Evolutionary conservation across 2,113 vertebrate genomes (phyloP), one percentile per base, ranked within the genome.

Genomic region (Tachysurus fulvidraco): DNA sequence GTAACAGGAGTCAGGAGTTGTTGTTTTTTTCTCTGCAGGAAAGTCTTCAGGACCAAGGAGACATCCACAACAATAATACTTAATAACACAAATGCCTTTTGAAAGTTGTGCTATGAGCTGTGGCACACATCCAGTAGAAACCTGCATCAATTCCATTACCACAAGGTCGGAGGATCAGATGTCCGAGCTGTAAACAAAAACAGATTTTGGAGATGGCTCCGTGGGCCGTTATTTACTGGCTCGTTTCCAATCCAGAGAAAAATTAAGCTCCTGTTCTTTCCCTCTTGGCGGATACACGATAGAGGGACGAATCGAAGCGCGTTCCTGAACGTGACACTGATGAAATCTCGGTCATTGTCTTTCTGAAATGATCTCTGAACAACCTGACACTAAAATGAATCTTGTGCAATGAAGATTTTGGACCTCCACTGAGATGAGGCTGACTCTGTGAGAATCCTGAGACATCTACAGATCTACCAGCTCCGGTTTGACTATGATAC

Each of bases 141-240:
- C 62, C 55, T 67, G 46, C 44, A 17, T 23, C 60, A 54, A 67
- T 67, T n/a, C 76, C 46, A 69, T 85, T 85, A 79, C 46, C 76
- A 67, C 76, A 80, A 85, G 76, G 84, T 54, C 60, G 28, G 17
- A 67, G 76, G 76, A 57, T 85, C 76, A 85, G 44, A 79, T 79
- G 46, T 77, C 74, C 44, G 50, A 41, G 44, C 79, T 60, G 60
- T 21, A 30, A 30, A 80, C 76, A 80, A 79, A 85, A 54, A 78
- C 52, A 55, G 46, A 55, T 85, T 79, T 67, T 25, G 55, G 78
- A 55, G 41, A 85, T 17, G 50, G 21, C 76, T 80, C 60, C 44
- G 76, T 54, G 50, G 73, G 76, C 67, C 80, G 60, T 80, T 23
- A 69, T 55, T 69, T 62, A 69, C 46, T 80, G 84, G 84, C 76